phyloP scores from a whole-genome alignment of 64 coral and sea anemone species.

The Montipora foliosa region DNA sequence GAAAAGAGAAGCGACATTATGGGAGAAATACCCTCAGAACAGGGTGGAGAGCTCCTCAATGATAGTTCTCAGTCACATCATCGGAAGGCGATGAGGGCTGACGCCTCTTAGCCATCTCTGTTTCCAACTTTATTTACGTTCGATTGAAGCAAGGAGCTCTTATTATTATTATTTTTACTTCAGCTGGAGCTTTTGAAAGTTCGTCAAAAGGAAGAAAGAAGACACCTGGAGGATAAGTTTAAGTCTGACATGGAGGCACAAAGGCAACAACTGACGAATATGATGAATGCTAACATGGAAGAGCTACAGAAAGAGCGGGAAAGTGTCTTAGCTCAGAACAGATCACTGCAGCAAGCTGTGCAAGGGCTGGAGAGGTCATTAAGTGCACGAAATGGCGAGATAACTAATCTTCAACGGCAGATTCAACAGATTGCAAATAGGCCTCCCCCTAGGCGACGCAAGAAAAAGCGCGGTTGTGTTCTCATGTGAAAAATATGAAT shows the following conservation, averaged over 20 bases:
- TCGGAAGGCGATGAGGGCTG: too few species aligned
- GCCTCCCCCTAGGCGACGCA: not conserved
- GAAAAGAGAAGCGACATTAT: too few species aligned
- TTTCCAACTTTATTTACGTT: too few species aligned
- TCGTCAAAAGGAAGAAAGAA: conserved; percentile 70
- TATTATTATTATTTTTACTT: not conserved
- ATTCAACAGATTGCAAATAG: conserved; percentile 28
- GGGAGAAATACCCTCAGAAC: too few species aligned
- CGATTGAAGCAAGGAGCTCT: too few species aligned
- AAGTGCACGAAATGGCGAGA: conserved; percentile 33
- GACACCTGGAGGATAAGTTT: conserved; percentile 68
- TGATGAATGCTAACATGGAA: conserved; percentile 79
- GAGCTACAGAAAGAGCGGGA: conserved; percentile 53
- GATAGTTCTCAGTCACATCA: too few species aligned
- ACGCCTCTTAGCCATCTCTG: too few species aligned
- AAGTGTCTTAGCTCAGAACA: not conserved
- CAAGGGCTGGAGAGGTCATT: not conserved
- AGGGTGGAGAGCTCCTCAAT: too few species aligned
- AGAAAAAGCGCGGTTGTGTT: conserved; percentile 1
- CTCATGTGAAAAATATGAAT: not conserved
- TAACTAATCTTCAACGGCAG: conserved; percentile 10
- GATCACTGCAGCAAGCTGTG: not conserved
- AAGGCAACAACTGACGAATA: conserved; percentile 75
- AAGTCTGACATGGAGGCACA: conserved; percentile 55
- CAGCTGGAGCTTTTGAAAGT: conserved; percentile 58